Base-by-base conservation (phyloP, 2,797 vertebrate genomes). In the Microcaecilia unicolor region DNA sequence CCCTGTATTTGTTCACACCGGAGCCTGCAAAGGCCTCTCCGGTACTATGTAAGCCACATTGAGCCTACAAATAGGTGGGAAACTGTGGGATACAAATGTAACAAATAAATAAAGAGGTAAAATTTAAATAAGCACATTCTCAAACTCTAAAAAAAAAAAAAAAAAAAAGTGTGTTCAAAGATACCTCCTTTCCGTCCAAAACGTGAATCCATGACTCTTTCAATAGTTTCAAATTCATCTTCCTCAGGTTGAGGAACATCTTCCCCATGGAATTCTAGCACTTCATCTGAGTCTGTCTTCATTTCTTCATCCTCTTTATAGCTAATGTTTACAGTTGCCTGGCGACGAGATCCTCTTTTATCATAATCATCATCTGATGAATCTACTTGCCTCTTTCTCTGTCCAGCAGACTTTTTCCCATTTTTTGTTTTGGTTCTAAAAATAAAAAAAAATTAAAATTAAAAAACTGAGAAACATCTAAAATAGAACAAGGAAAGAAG, bases 251-350 rank as follows among this genome's bases (percentile, higher is more conserved):
- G 92, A 4, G 93, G 95, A 5, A 96, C 93, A 35, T 97, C 94
- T 58, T 97, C 93, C n/a, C 94, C 96, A 46, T 87, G 81, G 36
- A 98, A 90, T 72, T 99, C 96, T 21, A 99, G 58, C 23, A 99
- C 69, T 60, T 99, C 96, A 47, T 99, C 96, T 1, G 96, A 99
- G 78, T 99, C 96, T 0, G 96, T 99, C 69, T 98, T 97, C 43
- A 93, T 77, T 49, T 99, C 95, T 43, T 99, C 96, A n/a, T 93
- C 91, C 72, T 99, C 95, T 58, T 99, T 99, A 62, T 99, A 98
- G 73, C 93, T 98, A 41, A 99, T 42, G 15, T 99, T 98, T 37
- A 97, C 93, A 0, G 95, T 99, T 47, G 95, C 95, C 59, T 98
- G 94, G 27, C 96, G 88, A 44, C 94, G 87, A 28, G 91, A 90